These are phyloP conservation scores for Aplochiton taeniatus DNA, from an alignment of 2,797 vertebrate genomes.

Conservation along the genomic window DNA sequence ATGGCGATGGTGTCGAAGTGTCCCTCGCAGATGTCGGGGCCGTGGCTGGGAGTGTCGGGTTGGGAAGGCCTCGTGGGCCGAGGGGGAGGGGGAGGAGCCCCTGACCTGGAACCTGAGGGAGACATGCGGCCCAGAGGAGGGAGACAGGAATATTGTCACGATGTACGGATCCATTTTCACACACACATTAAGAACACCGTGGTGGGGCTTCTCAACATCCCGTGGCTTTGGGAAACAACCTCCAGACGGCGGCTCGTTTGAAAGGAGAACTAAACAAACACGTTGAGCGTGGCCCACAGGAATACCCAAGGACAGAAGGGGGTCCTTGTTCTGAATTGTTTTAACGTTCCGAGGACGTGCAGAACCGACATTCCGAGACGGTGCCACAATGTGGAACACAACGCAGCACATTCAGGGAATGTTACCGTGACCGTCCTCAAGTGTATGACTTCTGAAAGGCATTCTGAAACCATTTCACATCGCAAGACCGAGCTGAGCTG, in stretches of 20 bases:
- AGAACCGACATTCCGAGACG: neutral
- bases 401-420: no score
- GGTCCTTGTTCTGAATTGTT: neutral
- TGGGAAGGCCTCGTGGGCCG: conserved; percentile 61
- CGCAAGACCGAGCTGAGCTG: no score
- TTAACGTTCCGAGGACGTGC: neutral
- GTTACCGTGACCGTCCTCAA: no score
- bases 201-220: neutral
- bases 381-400: neutral
- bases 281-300: no score
- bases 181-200: neutral
- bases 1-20: conserved; percentile 89
- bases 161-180: neutral
- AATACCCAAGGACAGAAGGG: no score
- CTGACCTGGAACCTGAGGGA: conserved; percentile 68
- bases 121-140: no score
- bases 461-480: no score
- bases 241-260: neutral
- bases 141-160: neutral
- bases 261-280: neutral
- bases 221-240: neutral
- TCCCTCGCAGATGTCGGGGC: conserved; percentile 88
- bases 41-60: conserved; percentile 69
- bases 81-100: conserved; percentile 62
- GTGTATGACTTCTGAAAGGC: no score